Conservation (phyloP, 2,888 invertebrate genomes). For the Linyphia triangularis region DNA sequence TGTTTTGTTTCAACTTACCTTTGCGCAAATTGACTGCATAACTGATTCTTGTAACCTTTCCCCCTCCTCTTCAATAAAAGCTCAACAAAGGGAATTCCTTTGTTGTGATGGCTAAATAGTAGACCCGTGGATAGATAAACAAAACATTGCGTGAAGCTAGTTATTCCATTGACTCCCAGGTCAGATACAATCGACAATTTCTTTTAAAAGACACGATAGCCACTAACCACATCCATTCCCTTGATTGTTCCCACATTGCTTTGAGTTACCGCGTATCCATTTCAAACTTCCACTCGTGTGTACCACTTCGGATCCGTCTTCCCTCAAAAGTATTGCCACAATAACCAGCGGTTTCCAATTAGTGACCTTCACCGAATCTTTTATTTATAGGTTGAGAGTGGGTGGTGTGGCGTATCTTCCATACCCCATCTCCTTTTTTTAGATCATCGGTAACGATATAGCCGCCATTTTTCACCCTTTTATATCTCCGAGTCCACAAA, state of each 20-base stretch:
- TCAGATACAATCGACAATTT: no score
- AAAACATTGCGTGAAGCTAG: no score
- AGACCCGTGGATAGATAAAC: no score
- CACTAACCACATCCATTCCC: no score
- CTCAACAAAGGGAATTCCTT: no score
- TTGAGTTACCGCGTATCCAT: constrained; percentile 5
- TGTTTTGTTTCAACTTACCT: no score
- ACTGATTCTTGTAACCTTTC: no score
- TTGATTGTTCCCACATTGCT: background rate
- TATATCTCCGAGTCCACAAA: background rate
- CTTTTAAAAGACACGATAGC: background rate
- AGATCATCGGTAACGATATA: background rate
- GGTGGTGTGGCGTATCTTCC: background rate
- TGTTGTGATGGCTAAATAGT: no score
- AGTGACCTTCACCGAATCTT: constrained; percentile 14
- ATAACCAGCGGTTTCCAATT: background rate
- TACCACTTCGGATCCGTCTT: background rate
- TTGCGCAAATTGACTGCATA: no score
- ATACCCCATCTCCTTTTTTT: background rate
- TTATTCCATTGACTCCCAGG: no score
- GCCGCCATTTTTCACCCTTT: constrained; percentile 13
- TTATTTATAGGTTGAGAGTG: background rate
- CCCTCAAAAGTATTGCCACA: background rate
- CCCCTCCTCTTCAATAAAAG: no score
- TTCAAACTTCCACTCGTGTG: background rate